These are phyloP conservation scores for Ceraclea dissimilis DNA, from an alignment of 2,888 invertebrate species.

Conservation along the genomic window DNA sequence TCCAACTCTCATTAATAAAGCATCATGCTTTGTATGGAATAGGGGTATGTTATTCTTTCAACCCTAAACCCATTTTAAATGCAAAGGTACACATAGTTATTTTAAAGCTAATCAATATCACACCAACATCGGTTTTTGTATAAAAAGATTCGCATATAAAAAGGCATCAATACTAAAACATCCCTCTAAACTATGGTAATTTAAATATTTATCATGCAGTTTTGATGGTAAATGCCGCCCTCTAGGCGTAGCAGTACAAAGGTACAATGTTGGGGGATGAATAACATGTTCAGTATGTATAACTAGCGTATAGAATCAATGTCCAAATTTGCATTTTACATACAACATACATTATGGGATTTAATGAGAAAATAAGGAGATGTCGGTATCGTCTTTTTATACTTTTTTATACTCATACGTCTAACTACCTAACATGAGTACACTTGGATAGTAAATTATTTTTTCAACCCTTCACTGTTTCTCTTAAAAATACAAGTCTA, in stretches of 20 bases:
- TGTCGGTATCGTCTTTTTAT: not conserved
- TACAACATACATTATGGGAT: not conserved
- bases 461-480: too few species aligned
- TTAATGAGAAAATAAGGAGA: not conserved
- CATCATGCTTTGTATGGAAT: too few species aligned
- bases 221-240: slow-evolving; percentile 24
- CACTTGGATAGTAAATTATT: too few species aligned
- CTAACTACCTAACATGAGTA: too few species aligned
- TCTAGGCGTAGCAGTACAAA: slow-evolving; percentile 16
- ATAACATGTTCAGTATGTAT: slow-evolving; percentile 9
- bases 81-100: not conserved
- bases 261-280: slow-evolving; percentile 18
- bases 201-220: slow-evolving; percentile 26
- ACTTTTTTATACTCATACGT: too few species aligned
- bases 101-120: slow-evolving; percentile 22
- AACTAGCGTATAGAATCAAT: slow-evolving; percentile 13
- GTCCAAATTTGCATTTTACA: not conserved
- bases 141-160: slow-evolving; percentile 3
- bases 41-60: too few species aligned
- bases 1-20: too few species aligned
- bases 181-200: slow-evolving; percentile 20
- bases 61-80: not conserved
- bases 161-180: slow-evolving; percentile 10
- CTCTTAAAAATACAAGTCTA: too few species aligned
- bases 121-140: slow-evolving; percentile 5